Conservation (phyloP, 2,797 vertebrate genomes). For the Avahi laniger region DNA sequence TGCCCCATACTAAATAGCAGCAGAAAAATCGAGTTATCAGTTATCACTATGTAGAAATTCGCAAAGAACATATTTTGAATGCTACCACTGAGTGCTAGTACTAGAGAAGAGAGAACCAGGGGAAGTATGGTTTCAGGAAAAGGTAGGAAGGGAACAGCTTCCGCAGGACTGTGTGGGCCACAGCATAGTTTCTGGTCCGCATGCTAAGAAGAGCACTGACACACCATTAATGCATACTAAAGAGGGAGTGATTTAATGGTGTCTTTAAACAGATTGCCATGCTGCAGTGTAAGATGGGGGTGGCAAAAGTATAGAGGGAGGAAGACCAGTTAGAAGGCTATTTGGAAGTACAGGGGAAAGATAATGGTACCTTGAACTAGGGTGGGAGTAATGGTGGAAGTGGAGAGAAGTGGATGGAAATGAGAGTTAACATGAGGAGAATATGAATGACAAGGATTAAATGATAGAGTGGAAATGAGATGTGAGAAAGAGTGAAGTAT, state of each 20-base stretch:
- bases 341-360: neutral
- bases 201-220: neutral
- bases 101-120: neutral
- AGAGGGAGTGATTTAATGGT: neutral
- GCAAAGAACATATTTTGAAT: neutral
- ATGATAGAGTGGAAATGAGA: neutral
- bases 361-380: neutral
- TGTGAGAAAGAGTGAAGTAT: neutral
- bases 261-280: neutral
- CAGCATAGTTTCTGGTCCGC: neutral
- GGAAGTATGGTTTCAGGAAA: neutral
- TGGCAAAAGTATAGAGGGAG: neutral
- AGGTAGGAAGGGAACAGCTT: neutral
- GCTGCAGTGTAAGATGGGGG: neutral
- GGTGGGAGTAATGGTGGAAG: neutral
- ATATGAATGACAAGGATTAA: neutral
- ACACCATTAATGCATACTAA: neutral
- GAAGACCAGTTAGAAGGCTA: neutral
- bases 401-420: neutral
- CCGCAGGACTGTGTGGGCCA: neutral
- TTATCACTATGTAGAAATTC: neutral
- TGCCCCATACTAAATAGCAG: neutral
- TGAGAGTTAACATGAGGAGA: neutral
- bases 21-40: neutral
- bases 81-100: neutral